Base-by-base conservation (phyloP, 37 sponge, comb jelly and placozoan species). In the Crambe crambe region DNA sequence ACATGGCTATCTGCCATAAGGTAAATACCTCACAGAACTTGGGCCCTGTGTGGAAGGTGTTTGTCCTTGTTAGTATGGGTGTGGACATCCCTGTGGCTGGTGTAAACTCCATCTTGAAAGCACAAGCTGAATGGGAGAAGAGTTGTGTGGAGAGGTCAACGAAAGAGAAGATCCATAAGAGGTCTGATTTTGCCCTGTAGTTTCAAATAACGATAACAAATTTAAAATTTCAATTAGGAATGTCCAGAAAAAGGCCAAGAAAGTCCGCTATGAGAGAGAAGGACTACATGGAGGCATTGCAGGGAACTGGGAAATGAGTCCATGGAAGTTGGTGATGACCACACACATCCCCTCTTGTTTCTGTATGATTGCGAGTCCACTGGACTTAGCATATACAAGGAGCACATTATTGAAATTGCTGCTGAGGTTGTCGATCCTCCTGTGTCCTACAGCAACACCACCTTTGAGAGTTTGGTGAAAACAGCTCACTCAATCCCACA, bases 291-390 rank as follows among this genome's bases (percentile, higher is more conserved):
- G 39, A 70, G 42, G 22, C 8, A 9, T 39, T 70, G 10, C 38
- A 39, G 39, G 70, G 39, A 23, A 12, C 6, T 27, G 39, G 70
- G 10, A 31, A 29, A 51, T 8, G 31, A 73, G 9, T 8, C 12
- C 54, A 44, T 3, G 27, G 75, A 58, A 60, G 42, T 23, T 61
- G n/a, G 77, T 15, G 9, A 29, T 62, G 65, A 23, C 65, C 27
- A 61, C 30, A 43, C 25, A n/a, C 63, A 65, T 32, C 78, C 66
- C 57, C 43, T 82, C 29, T 39, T 76, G 57, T 77, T 83, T 37
- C 64, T 84, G n/a, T 84, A 72, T 40, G 80, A 79, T 44, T 70
- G 43, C 26, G 90, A 78, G 57, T 37, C 85, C 2, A 84, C 80
- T 37, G 83, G 82, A 59, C n/a, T 78, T 30, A 64, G 65, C 25